A percentile compares a stretch with the other conserved stretches of the same genome.
Evolutionary conservation across 2,888 invertebrate genomes (phyloP).

Genomic region (Meliscaeva auricollis): DNA sequence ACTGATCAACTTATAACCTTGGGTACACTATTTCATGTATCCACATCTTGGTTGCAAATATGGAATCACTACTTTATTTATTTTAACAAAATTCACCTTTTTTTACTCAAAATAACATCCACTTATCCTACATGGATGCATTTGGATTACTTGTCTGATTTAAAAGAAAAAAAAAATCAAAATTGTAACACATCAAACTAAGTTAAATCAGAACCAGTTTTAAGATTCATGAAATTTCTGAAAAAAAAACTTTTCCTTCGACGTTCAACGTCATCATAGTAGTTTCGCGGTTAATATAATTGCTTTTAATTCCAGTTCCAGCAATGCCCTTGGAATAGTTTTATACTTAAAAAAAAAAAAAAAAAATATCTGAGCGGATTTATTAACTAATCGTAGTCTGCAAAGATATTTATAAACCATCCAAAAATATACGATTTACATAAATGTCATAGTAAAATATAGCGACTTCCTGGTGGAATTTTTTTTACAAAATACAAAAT

Average conservation of each 20-base stretch:
- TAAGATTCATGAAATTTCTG: not conserved
- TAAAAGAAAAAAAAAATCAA: not conserved
- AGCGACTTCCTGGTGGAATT: not conserved
- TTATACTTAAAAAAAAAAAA: not conserved
- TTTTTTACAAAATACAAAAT: no score
- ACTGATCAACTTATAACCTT: no score
- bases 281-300: not conserved
- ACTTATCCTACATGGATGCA: no score
- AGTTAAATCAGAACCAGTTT: conserved; percentile 10
- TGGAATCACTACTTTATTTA: no score
- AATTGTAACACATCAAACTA: not conserved
- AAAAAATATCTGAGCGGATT: not conserved
- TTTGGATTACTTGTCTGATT: not conserved
- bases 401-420: not conserved
- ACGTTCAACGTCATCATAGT: not conserved
- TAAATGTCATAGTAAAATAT: not conserved
- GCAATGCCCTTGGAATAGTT: not conserved
- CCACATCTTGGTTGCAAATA: no score
- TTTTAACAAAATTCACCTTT: no score
- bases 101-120: no score
- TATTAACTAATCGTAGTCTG: not conserved
- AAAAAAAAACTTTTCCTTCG: not conserved
- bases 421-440: not conserved
- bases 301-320: conserved; percentile 1
- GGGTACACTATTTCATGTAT: no score